phyloP scores from a whole-genome alignment of 92 coral and sea anemone genomes.

The Desmophyllum pertusum region DNA sequence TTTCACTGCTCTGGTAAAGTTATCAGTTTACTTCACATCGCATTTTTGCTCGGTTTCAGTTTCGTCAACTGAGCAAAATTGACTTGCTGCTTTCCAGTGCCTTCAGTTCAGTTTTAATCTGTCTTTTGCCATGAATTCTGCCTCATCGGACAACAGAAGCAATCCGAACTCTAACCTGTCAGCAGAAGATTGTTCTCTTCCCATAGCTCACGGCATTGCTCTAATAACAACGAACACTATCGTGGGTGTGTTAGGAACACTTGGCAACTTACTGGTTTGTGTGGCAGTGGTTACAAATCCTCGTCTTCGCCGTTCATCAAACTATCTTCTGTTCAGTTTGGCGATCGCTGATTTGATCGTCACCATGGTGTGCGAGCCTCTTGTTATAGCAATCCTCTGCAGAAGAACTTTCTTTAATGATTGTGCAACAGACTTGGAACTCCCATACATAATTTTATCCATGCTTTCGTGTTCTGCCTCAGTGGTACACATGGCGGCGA shows the following conservation, averaged over 20 bases:
- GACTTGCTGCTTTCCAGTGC: no score
- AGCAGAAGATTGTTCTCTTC: constrained; percentile 4
- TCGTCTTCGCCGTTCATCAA: constrained; percentile 40
- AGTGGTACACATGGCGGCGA: constrained; percentile 43
- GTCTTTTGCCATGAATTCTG: constrained; percentile 2
- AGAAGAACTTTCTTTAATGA: constrained; percentile 27
- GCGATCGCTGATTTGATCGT: constrained; percentile 47
- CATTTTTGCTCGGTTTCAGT: not conserved
- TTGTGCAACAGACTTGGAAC: constrained; percentile 36
- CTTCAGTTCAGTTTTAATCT: no score
- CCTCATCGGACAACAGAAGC: no score
- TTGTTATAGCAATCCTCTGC: constrained; percentile 8
- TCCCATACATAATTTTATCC: constrained; percentile 21
- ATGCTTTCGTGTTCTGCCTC: constrained; percentile 50
- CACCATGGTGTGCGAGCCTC: constrained; percentile 50
- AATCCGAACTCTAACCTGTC: not conserved
- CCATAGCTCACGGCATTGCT: constrained; percentile 18
- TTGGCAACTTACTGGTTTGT: constrained; percentile 56
- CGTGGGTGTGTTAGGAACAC: constrained; percentile 48
- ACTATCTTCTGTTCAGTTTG: constrained; percentile 48
- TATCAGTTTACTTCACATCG: not conserved
- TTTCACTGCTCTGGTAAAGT: not conserved
- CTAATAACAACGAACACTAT: constrained; percentile 25
- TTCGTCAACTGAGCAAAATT: not conserved
- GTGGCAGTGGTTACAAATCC: constrained; percentile 45